Percentiles rank a stretch among this genome's conserved stretches.
These are phyloP conservation scores for Corvus moneduloides DNA, from an alignment of 2,113 vertebrate genomes.

Conservation along the genomic window DNA sequence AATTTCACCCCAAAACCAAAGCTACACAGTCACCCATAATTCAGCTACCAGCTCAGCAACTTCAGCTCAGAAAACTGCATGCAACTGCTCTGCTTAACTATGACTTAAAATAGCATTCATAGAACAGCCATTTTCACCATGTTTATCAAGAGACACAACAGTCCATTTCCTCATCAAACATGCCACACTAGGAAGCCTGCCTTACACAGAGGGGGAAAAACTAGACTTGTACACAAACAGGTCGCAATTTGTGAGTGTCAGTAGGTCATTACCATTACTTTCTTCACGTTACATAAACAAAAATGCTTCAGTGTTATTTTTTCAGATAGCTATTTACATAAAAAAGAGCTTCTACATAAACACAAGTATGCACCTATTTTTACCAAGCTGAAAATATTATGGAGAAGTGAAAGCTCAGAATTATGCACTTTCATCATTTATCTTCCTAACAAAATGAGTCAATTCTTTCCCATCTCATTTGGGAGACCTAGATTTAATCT, in stretches of 20 bases:
- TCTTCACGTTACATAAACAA: not conserved
- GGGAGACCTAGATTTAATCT: conserved; percentile 50
- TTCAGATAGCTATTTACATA: conserved; percentile 8
- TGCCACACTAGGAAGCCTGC: conserved; percentile 10
- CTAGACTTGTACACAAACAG: conserved; percentile 12
- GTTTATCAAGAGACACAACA: conserved; percentile 32
- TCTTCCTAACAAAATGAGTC: not conserved
- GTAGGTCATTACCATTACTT: not conserved
- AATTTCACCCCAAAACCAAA: not conserved
- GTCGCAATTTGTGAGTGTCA: conserved; percentile 8
- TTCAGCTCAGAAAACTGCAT: not conserved
- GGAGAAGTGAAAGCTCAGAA: conserved; percentile 18
- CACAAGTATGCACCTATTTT: not conserved
- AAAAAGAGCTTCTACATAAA: conserved; percentile 9
- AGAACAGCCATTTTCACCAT: conserved; percentile 30
- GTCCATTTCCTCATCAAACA: conserved; percentile 58
- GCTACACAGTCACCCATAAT: not conserved
- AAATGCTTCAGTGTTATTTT: not conserved
- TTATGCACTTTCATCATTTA: conserved; percentile 19
- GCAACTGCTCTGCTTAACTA: conserved; percentile 7
- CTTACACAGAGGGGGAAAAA: not conserved
- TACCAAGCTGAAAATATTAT: conserved; percentile 17
- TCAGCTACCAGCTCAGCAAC: not conserved
- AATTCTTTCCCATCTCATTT: not conserved
- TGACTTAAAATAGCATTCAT: conserved; percentile 40